A percentile compares a stretch with the other conserved stretches of the same genome.
Evolutionary conservation across 2,113 vertebrate species (phyloP).

Genomic region (Chascanopsetta lugubris): DNA sequence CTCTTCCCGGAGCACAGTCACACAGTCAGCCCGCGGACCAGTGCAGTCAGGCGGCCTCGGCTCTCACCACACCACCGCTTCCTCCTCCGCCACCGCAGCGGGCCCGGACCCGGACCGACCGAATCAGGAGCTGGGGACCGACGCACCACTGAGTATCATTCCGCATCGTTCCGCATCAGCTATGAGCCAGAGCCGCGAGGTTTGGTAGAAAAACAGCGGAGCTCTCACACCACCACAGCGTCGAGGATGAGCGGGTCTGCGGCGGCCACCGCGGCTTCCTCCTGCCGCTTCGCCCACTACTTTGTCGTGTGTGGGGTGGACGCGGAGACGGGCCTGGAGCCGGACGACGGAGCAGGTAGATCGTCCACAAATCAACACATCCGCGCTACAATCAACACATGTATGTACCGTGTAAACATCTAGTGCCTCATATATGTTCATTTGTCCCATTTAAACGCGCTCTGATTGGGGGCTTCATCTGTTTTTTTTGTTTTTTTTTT

Average conservation of each 20-base stretch:
- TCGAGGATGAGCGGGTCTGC: conserved; percentile 71
- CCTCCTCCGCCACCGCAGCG: too few relatives aligned
- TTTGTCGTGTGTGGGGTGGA: conserved; percentile 93
- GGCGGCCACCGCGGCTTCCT: conserved; percentile 74
- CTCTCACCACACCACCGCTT: too few relatives aligned
- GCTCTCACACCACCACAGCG: conserved; percentile 28
- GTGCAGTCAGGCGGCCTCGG: not conserved
- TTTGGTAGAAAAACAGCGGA: conserved; percentile 17
- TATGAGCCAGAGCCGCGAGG: conserved; percentile 32
- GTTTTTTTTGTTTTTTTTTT: not conserved
- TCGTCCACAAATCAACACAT: not conserved
- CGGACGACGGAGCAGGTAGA: conserved; percentile 89
- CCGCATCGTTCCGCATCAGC: conserved; percentile 10
- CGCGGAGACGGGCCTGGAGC: conserved; percentile 91
- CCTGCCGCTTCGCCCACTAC: conserved; percentile 92
- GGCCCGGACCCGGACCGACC: not conserved
- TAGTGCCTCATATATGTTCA: not conserved
- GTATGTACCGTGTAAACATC: not conserved
- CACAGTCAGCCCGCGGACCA: conserved; percentile 26
- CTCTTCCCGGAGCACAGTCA: conserved; percentile 50
- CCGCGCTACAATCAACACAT: not conserved
- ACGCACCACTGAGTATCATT: conserved; percentile 20
- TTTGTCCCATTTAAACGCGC: conserved; percentile 23
- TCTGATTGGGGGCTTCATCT: conserved; percentile 20
- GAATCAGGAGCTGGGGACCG: not conserved